Base-by-base conservation (phyloP, 92 coral and sea anemone genomes). In the Porites cylindrica region DNA sequence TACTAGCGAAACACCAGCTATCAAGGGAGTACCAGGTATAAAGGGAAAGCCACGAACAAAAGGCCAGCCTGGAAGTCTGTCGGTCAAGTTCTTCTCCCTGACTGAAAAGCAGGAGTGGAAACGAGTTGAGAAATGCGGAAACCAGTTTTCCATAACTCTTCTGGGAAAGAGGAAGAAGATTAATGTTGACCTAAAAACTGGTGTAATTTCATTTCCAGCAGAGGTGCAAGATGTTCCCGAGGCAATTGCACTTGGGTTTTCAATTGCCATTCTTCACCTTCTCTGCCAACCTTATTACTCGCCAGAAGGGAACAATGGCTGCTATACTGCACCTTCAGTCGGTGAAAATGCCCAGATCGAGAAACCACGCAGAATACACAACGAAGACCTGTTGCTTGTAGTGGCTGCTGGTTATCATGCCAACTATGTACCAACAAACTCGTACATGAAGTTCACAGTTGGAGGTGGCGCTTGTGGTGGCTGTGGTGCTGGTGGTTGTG, bases 181-280 rank as follows among this genome's bases (percentile, higher is more conserved):
- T 17, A 59, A 88, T 17, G 86, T 91, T 13, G 89, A 91, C 63
- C 86, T 91, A 24, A 68, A 54, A 8, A 78, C 72, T 0, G 94
- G 91, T 17, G 26, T 18, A 51, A 88, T 91, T 23, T 65, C 82
- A 59, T 76, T 91, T 54, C 92, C 92, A 47, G 12, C 91, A 10
- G 81, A 69, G 18, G 70, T 89, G 60, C 92, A 93, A 20, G 80
- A 89, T n/a, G 77, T 92, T 1, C 97, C 97, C 19, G 95, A 94
- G 88, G 87, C 86, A 0, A 47, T 94, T 18, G 95, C 97, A 17
- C 86, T 94, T 62, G 93, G 95, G 13, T 89, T 89, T 77, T 83
- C 95, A 63, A 86, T 92, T 10, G 95, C 93, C 23, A 76, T 94
- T 62, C 92, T 94, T 19, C 93, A 89, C 52, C 89, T 90, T 43